Evolutionary conservation across 2,113 vertebrate genomes (phyloP).

Genomic region (Tiliqua scincoides): DNA sequence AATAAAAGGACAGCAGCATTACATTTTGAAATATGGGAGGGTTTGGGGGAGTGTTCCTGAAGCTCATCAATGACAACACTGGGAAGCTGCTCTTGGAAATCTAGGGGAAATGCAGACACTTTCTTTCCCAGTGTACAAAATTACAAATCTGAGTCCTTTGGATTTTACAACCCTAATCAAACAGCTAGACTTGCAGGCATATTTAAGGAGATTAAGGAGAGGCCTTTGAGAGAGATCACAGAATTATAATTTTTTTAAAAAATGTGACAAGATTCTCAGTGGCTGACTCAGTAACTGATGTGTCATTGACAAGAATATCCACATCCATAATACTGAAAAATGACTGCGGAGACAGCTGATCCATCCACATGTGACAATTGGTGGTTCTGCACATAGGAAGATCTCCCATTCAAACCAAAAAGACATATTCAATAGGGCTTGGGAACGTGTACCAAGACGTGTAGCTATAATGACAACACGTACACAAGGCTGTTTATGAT

Average conservation of each 20-base stretch:
- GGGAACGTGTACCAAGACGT: background rate
- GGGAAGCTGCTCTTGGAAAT: background rate
- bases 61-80: background rate
- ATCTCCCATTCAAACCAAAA: background rate
- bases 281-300: fast-evolving
- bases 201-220: background rate
- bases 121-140: background rate
- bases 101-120: background rate
- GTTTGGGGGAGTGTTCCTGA: background rate
- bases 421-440: background rate
- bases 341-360: background rate
- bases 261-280: background rate
- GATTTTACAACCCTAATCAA: background rate
- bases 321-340: background rate
- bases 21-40: background rate
- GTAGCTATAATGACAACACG: background rate
- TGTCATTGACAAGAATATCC: background rate
- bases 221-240: conserved; percentile 15
- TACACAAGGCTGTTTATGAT: too few relatives aligned
- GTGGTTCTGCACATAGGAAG: too few relatives aligned
- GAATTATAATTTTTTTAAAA: conserved; percentile 1
- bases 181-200: background rate
- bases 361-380: background rate
- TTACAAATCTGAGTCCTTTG: background rate
- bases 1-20: background rate